Base-by-base conservation (phyloP, 2,888 invertebrate species). In the Sisyra terminalis region DNA sequence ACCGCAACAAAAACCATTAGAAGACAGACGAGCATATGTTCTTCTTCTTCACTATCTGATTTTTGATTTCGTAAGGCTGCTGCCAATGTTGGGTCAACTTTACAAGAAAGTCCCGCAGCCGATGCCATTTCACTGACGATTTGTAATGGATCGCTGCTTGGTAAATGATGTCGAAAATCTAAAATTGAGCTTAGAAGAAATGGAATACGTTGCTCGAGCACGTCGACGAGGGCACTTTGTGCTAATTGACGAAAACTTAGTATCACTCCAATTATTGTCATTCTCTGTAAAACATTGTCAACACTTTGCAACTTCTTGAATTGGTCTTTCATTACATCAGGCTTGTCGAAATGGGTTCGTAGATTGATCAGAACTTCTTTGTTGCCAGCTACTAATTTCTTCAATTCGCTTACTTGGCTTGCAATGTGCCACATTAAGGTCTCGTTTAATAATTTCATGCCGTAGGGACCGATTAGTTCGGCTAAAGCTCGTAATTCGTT, bases 1-100 rank as follows among this genome's bases (percentile, higher is more conserved):
- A 98, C 94, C 0, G 98, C 97, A 0, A 98, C 89, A 61, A 97
- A 98, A 4, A 99, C 98, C 92, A 99, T 93, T 45, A 99, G 63
- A 31, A 98, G 67, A 59, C 98, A 98, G 1, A 94, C 89, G 30
- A 90, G 69, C 24, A 88, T 70, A 64, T 96, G 94, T 54, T 96
- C 93, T 51, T 94, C 93, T 50, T 90, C 89, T 50, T 87, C 87
- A 3, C 77, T 67, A 54, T 90, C 90, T 17, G 75, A 69, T 61
- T 93, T 94, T 56, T 96, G 92, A 46, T 83, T 78, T 51, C 88
- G 78, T 7, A 98, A 64, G 1, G 94, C 90, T 30, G 83, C 78
- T 5, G 94, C 89, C 40, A 98, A 67, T 0, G 92, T 88, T 1
- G 97, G 93, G 61, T 98, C 98, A 1, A 98, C 90, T 63, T 88